Evolutionary conservation across 30 jellyfish, hydroid and myxozoan genomes (phyloP), one percentile per base, ranked within the genome.

Genomic region (Cassiopea xamachana): DNA sequence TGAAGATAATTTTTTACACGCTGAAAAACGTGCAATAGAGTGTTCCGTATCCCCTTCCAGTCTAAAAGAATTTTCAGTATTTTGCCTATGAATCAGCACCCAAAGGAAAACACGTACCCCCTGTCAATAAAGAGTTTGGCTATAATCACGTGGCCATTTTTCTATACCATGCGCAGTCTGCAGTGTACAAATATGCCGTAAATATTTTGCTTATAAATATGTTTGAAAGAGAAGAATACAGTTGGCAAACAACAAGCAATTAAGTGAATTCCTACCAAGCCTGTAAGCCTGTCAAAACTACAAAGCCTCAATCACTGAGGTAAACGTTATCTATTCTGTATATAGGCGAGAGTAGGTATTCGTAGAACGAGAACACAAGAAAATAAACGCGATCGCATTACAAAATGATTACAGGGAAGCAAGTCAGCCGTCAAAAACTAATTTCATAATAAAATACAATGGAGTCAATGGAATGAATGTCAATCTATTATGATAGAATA

Each of bases 201-300:
- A 83, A 83, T n/a, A 83, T 4, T 51, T 51, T 83, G 64, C 48
- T 51, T 27, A 18, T 70, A 59, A 70, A 72, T 72, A 8, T 27
- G 43, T 83, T 73, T 27, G 80, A 50, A 83, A 64, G 80, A 39
- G 48, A 51, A 70, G 60, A 62, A 39, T 62, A 19, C 74, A 85
- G 62, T 48, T 15, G 43, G 48, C 59, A 55, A 83, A 73, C 80
- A 83, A 49, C 50, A 46, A 45, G 14, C 70, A 62, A 68, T 83
- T 73, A 83, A 48, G 61, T 49, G 92, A 83, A 73, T 73, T 47
- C 83, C 50, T 83, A 61, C 92, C 92, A 83, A 83, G 92, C 92
- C 85, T 83, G 85, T 83, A 83, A 51, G 85, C 92, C 92, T 83
- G 92, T 83, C 92, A 71, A 69, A 50, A 19, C 79, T 83, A 83